Conservation (phyloP, 2,113 vertebrate species). For the Festucalex cinctus region DNA sequence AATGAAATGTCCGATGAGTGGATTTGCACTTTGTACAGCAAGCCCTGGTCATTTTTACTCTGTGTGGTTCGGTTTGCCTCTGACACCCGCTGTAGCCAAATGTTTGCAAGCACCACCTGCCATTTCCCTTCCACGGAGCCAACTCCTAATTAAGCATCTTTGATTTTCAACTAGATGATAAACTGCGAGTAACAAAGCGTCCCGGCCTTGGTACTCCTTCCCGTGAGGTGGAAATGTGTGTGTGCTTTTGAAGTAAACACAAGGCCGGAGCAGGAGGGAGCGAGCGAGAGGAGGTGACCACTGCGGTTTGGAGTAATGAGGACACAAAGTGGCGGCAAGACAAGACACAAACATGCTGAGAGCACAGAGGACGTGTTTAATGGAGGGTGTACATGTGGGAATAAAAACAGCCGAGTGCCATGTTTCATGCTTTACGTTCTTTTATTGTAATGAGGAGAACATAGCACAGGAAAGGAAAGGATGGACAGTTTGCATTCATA, state of each 20-base stretch:
- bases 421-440: conserved; percentile 58
- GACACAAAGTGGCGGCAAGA: conserved; percentile 42
- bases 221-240: conserved; percentile 9
- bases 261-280: conserved; percentile 14
- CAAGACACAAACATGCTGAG: conserved; percentile 47
- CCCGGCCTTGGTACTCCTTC: conserved; percentile 36
- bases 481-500: conserved; percentile 9
- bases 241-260: conserved; percentile 40
- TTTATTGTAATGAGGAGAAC: conserved; percentile 46
- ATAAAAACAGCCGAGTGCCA: conserved; percentile 45
- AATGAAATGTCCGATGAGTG: neutral
- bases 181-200: conserved; percentile 58
- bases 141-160: conserved; percentile 60
- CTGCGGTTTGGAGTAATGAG: conserved; percentile 40
- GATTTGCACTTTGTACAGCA: neutral
- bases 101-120: conserved; percentile 28
- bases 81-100: conserved; percentile 18
- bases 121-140: conserved; percentile 42
- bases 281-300: conserved; percentile 29
- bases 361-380: conserved; percentile 50
- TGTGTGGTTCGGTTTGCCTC: conserved; percentile 11
- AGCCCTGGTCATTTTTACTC: neutral
- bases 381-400: conserved; percentile 34
- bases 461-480: conserved; percentile 5
- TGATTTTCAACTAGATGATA: conserved; percentile 60